Conservation (phyloP, 2,888 invertebrate genomes). For the Caenorhabditis sulstoni region DNA sequence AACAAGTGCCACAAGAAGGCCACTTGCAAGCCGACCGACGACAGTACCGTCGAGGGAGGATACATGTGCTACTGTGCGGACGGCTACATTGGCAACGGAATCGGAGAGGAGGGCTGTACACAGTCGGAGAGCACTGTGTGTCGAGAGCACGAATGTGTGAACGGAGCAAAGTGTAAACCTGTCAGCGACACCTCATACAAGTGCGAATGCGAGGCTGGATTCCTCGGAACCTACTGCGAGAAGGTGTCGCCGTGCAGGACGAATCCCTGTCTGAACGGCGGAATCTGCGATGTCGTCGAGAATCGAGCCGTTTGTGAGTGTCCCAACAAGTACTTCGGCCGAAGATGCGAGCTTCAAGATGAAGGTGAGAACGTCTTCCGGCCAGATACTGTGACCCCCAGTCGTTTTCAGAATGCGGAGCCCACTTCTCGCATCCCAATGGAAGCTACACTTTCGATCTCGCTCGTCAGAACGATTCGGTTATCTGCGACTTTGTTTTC, state of each 20-base stretch:
- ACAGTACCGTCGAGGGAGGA: conserved; percentile 6
- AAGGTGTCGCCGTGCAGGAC: conserved; percentile 48
- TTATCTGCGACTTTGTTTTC: conserved; percentile 46
- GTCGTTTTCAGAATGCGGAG: conserved; percentile 43
- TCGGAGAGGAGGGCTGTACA: conserved; percentile 70
- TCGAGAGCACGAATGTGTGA: conserved; percentile 67
- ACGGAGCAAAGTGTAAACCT: conserved; percentile 70
- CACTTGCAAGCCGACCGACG: conserved; percentile 40
- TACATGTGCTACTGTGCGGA: conserved; percentile 66
- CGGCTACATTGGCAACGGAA: conserved; percentile 74
- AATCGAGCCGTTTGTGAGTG: conserved; percentile 65
- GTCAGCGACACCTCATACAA: conserved; percentile 50
- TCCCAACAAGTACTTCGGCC: conserved; percentile 69
- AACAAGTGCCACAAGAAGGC: conserved; percentile 52
- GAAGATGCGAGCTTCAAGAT: conserved; percentile 71
- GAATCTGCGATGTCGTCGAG: conserved; percentile 11
- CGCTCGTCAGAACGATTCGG: not conserved
- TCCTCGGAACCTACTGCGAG: conserved; percentile 65
- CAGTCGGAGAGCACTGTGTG: conserved; percentile 62
- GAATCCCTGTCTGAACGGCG: conserved; percentile 51
- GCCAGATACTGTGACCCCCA: not conserved
- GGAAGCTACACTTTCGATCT: conserved; percentile 51
- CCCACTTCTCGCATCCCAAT: conserved; percentile 48
- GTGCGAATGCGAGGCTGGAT: conserved; percentile 70
- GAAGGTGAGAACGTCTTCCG: conserved; percentile 56